Evolutionary conservation across 2,113 vertebrate species (phyloP).

Genomic region (Pyrgilauda ruficollis): DNA sequence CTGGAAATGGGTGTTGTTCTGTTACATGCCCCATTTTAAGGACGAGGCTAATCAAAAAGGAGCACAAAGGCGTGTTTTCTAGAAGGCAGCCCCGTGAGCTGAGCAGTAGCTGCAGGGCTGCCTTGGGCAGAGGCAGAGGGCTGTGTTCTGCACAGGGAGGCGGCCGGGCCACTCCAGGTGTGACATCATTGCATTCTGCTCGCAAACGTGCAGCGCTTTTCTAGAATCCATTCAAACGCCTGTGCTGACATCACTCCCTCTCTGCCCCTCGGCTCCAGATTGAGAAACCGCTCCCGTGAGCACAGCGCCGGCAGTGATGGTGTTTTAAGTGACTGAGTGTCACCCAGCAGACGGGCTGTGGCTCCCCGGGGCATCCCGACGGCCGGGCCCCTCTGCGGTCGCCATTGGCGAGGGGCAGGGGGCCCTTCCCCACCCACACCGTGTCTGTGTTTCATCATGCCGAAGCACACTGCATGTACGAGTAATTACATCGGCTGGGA

Average conservation of each 20-base stretch:
- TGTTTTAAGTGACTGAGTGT: neutral
- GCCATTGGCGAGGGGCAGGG: neutral
- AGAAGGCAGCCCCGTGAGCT: accelerated
- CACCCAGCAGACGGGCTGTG: neutral
- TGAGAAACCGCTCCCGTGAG: neutral
- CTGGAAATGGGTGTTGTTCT: neutral
- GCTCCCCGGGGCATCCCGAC: neutral
- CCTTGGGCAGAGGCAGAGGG: neutral
- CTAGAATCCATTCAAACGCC: neutral
- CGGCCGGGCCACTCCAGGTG: neutral
- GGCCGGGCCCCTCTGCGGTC: neutral
- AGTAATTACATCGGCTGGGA: neutral
- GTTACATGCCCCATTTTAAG: neutral
- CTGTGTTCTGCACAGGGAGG: accelerated
- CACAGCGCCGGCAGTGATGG: neutral
- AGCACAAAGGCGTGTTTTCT: neutral
- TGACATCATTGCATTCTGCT: neutral
- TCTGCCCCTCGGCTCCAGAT: neutral
- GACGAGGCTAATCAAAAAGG: neutral
- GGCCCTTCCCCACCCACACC: neutral
- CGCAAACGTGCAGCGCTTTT: neutral
- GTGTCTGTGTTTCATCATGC: neutral
- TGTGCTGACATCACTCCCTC: neutral
- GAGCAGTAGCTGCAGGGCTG: neutral
- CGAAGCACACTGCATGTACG: neutral